Evolutionary conservation across 1,140 invertebrate genomes (phyloP).

Genomic region (Pachyrhynchus sulphureomaculatus): DNA sequence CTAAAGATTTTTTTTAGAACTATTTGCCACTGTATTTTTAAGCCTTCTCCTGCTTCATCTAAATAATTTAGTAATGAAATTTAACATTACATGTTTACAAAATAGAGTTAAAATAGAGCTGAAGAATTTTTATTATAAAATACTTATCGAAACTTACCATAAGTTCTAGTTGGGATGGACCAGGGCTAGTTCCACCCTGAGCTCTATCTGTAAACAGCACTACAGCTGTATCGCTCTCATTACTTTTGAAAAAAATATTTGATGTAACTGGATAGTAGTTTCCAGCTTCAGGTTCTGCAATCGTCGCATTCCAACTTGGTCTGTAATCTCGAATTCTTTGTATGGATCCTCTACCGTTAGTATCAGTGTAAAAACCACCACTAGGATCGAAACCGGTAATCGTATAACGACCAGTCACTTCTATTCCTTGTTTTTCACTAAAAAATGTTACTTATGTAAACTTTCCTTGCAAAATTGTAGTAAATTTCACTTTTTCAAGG

Average conservation of each 20-base stretch:
- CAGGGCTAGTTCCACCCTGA: conserved; percentile 79
- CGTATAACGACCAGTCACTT: conserved; percentile 56
- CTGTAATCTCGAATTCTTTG: conserved; percentile 66
- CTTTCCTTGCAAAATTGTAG: too few species aligned
- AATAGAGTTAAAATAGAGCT: too few species aligned
- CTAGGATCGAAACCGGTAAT: conserved; percentile 48
- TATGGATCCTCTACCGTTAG: conserved; percentile 68
- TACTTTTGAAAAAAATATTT: conserved; percentile 57
- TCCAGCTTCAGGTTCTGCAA: conserved; percentile 69
- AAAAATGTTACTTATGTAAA: too few species aligned
- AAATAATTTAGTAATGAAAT: too few species aligned
- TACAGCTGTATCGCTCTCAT: conserved; percentile 53
- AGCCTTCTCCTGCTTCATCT: too few species aligned
- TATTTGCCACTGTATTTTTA: too few species aligned
- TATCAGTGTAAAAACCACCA: conserved; percentile 66
- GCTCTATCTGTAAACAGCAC: conserved; percentile 72
- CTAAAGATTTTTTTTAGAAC: too few species aligned
- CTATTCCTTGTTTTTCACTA: conserved; percentile 58
- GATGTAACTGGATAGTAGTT: conserved; percentile 94
- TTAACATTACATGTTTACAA: too few species aligned
- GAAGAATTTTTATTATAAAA: too few species aligned
- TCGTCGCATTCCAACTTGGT: conserved; percentile 67
- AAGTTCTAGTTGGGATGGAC: conserved; percentile 70
- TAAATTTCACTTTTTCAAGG: too few species aligned
- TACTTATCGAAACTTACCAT: conserved; percentile 62